Conservation (phyloP, 2,888 invertebrate species). For the Drosophila testacea region DNA sequence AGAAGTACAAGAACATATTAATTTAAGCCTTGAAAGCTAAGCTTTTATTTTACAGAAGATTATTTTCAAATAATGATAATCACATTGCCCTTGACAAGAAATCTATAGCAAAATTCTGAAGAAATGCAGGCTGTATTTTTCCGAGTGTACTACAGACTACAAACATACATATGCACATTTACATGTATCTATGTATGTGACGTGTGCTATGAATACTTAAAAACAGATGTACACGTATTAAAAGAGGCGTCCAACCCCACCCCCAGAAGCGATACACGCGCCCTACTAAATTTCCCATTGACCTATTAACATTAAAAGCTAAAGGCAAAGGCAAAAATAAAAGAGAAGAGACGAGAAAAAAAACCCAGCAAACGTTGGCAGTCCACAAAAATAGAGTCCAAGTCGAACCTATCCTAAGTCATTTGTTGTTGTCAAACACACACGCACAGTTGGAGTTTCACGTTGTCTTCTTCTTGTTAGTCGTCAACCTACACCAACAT, state of each 20-base stretch:
- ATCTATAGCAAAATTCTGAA: too few relatives aligned
- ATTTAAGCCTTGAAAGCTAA: too few relatives aligned
- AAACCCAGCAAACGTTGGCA: constrained; percentile 18
- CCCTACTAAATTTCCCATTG: constrained; percentile 69
- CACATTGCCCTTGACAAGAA: too few relatives aligned
- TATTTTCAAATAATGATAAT: too few relatives aligned
- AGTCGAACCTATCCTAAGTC: constrained; percentile 72
- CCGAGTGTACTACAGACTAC: background rate
- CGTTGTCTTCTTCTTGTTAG: background rate
- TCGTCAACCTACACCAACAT: constrained; percentile 59
- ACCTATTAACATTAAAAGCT: constrained; percentile 71
- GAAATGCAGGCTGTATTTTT: too few relatives aligned
- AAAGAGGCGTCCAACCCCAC: constrained; percentile 16
- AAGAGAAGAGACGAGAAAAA: constrained; percentile 17
- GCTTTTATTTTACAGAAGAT: too few relatives aligned
- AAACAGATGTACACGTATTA: constrained; percentile 34
- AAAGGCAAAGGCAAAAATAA: constrained; percentile 23
- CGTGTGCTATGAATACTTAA: constrained; percentile 19
- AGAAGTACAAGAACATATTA: too few relatives aligned
- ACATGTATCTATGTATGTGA: background rate
- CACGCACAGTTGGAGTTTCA: constrained; percentile 29
- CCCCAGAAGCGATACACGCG: constrained; percentile 47
- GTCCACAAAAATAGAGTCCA: constrained; percentile 53
- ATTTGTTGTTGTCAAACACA: constrained; percentile 58
- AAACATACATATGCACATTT: background rate